Percentiles rank a stretch among this genome's conserved stretches.
These are phyloP conservation scores for Chaunax sp. DNA, from an alignment of 2,797 vertebrate species.

Conservation along the genomic window DNA sequence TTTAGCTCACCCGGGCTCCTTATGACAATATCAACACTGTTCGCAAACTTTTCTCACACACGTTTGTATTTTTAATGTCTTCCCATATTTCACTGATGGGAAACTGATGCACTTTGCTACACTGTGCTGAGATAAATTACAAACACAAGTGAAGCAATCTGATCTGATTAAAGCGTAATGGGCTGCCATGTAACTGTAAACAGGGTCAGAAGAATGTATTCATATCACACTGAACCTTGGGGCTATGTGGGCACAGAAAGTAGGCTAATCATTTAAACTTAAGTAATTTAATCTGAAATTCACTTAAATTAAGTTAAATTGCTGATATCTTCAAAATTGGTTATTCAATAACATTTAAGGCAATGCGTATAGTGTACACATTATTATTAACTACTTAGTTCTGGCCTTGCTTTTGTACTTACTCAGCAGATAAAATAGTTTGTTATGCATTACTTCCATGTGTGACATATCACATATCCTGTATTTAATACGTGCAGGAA, in stretches of 20 bases:
- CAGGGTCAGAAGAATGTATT: background rate
- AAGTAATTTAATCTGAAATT: background rate
- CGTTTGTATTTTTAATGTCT: background rate
- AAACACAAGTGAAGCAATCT: conserved; percentile 3
- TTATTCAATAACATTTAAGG: background rate
- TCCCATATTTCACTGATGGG: conserved; percentile 16
- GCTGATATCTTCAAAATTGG: no score
- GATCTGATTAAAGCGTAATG: background rate
- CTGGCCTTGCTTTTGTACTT: background rate
- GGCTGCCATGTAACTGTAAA: background rate
- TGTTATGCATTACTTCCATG: background rate
- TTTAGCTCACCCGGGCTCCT: conserved; percentile 31
- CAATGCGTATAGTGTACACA: background rate
- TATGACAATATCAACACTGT: conserved; percentile 46
- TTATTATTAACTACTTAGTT: background rate
- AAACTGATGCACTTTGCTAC: conserved; percentile 22
- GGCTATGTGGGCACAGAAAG: background rate
- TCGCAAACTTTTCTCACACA: conserved; percentile 17
- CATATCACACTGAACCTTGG: background rate
- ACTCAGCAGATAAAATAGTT: background rate
- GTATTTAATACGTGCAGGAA: background rate
- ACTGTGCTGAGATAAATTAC: conserved; percentile 15
- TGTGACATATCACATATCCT: background rate
- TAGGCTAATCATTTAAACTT: no score
- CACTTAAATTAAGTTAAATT: background rate